These are phyloP conservation scores for Drosophila neocordata DNA, from an alignment of 1,140 invertebrate species.

Conservation along the genomic window DNA sequence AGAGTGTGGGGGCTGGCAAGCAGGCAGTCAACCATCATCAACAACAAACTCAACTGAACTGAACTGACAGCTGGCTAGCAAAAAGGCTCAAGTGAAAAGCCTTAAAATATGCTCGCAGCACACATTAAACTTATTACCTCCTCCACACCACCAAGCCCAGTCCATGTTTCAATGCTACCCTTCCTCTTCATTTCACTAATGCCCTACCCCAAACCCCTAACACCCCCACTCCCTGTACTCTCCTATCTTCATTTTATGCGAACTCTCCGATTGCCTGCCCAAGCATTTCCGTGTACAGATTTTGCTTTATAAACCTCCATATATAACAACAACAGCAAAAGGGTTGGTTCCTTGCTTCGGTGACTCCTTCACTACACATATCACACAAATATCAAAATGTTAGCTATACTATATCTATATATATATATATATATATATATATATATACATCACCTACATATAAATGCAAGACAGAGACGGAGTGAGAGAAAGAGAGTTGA, in stretches of 20 bases:
- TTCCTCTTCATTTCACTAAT: slow-evolving; percentile 20
- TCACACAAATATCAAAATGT: slow-evolving; percentile 66
- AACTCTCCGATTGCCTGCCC: slow-evolving; percentile 2
- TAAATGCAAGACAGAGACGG: slow-evolving; percentile 1
- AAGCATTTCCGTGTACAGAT: slow-evolving; percentile 61
- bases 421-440: slow-evolving; percentile 32
- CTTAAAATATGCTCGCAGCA: slow-evolving; percentile 77
- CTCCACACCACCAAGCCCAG: neutral
- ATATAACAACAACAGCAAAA: slow-evolving; percentile 59
- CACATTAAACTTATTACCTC: slow-evolving; percentile 79
- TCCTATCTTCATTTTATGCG: no score
- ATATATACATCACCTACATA: slow-evolving; percentile 11
- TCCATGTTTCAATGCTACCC: slow-evolving; percentile 7
- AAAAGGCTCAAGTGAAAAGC: slow-evolving; percentile 50
- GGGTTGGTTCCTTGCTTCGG: slow-evolving; percentile 51
- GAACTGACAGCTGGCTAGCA: slow-evolving; percentile 74
- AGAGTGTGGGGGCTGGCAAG: slow-evolving; percentile 1
- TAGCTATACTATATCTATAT: slow-evolving; percentile 37
- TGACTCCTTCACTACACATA: slow-evolving; percentile 34
- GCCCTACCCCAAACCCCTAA: neutral
- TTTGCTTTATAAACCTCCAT: slow-evolving; percentile 55
- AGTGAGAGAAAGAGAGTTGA: slow-evolving; percentile 38
- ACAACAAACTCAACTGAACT: slow-evolving; percentile 45
- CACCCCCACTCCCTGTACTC: neutral
- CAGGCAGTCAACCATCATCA: slow-evolving; percentile 67